Base-by-base conservation (phyloP, 2,113 vertebrate genomes). In the Lasiurus cinereus region DNA sequence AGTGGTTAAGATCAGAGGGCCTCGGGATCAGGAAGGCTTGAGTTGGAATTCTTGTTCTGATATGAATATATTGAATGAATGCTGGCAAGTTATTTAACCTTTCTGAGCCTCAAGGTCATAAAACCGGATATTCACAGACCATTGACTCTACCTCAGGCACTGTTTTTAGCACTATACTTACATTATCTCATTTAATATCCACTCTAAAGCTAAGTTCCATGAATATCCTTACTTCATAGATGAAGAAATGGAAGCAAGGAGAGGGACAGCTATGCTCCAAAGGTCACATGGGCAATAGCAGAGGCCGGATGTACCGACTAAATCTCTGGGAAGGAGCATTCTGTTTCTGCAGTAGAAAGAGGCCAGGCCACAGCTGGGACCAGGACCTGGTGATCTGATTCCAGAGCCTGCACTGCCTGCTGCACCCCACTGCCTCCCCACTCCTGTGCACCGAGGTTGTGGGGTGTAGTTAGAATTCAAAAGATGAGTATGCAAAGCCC, bases 61-160 rank as follows among this genome's bases (percentile, higher is more conserved):
- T 72, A 59, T 62, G 48, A 48, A 92, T 91, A 78, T 86, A 90
- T 86, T 66, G 72, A 62, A 11, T 54, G 54, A 73, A 54, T 56
- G 5, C n/a, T 94, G 83, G 15, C 48, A 78, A 92, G 31, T 94
- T 72, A 92, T 80, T 94, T 85, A 82, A 94, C 82, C 67, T 94
- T 82, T 77, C 27, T 50, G 52, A 91, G 33, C 67, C 66, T 93
- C 39, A 14, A 64, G 43, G 52, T 91, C 82, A 56, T 79, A 72
- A 84, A 94, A 88, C 52, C 29, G 21, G 16, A 66, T 86, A 24
- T 59, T 80, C 69, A n/a, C 29, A 91, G 56, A 67, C 27, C 46
- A 15, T 27, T 73, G 76, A 77, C 52, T 73, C 48, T 19, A 36
- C 4, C 22, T 52, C 33, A 33, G 39, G 22, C 39, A 33, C 39